These are phyloP conservation scores for Corydoras maculifer DNA, from an alignment of 2,113 vertebrate genomes.

Conservation along the genomic window DNA sequence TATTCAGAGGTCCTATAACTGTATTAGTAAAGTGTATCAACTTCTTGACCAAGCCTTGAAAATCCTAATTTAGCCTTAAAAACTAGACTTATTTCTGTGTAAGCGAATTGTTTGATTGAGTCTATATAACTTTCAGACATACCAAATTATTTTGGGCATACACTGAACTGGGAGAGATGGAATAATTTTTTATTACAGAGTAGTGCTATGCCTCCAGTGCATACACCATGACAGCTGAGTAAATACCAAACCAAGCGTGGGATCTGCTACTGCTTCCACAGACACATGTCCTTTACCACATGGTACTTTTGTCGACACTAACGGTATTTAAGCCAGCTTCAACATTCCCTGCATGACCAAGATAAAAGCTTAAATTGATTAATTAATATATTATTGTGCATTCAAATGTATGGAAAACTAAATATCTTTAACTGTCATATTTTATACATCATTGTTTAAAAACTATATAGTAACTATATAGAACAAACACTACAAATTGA, in stretches of 20 bases:
- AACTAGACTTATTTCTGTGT: too few species aligned
- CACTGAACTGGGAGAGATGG: constrained; percentile 7
- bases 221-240: constrained; percentile 26
- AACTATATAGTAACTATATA: too few species aligned
- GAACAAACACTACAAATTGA: too few species aligned
- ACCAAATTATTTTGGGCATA: constrained; percentile 19
- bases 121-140: constrained; percentile 10
- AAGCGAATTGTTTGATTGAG: not conserved
- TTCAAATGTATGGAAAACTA: too few species aligned
- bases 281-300: not conserved
- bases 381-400: not conserved
- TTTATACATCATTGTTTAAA: too few species aligned
- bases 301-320: constrained; percentile 6
- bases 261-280: constrained; percentile 2
- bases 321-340: not conserved
- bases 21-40: too few species aligned
- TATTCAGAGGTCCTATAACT: too few species aligned
- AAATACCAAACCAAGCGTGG: constrained; percentile 14
- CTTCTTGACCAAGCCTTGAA: too few species aligned
- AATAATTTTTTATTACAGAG: not conserved
- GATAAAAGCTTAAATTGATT: not conserved
- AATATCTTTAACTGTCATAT: too few species aligned
- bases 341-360: not conserved
- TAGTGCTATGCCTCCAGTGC: not conserved
- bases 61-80: too few species aligned